Evolutionary conservation across 2,113 vertebrate species (phyloP).

Genomic region (Aegithalos caudatus): DNA sequence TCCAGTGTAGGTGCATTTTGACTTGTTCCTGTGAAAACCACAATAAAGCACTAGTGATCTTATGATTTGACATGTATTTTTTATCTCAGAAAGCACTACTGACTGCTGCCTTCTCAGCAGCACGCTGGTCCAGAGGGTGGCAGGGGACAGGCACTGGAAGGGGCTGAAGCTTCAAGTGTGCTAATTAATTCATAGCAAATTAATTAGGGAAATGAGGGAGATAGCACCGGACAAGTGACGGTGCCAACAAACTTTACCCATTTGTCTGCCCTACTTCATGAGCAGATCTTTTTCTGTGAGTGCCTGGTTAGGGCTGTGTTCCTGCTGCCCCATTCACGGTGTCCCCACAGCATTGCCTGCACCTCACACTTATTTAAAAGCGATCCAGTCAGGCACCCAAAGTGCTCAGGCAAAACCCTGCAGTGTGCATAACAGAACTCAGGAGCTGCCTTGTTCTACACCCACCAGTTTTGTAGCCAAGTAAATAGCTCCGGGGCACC

Average conservation of each 20-base stretch:
- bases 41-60: not conserved
- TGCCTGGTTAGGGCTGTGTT: not conserved
- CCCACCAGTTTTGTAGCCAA: not conserved
- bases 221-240: rapidly evolving
- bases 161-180: not conserved
- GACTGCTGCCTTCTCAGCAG: not conserved
- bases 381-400: not conserved
- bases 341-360: rapidly evolving
- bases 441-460: not conserved
- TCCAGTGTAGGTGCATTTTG: not conserved
- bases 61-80: not conserved
- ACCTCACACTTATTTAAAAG: not conserved
- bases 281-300: not conserved
- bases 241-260: not conserved
- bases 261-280: not conserved
- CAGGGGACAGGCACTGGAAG: not conserved
- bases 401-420: not conserved
- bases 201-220: not conserved
- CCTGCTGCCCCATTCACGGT: rapidly evolving
- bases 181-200: not conserved
- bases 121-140: rapidly evolving
- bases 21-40: not conserved
- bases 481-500: not conserved
- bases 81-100: not conserved
- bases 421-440: not conserved